Conservation (phyloP, 2,797 vertebrate genomes). For the Botia kubotai region DNA sequence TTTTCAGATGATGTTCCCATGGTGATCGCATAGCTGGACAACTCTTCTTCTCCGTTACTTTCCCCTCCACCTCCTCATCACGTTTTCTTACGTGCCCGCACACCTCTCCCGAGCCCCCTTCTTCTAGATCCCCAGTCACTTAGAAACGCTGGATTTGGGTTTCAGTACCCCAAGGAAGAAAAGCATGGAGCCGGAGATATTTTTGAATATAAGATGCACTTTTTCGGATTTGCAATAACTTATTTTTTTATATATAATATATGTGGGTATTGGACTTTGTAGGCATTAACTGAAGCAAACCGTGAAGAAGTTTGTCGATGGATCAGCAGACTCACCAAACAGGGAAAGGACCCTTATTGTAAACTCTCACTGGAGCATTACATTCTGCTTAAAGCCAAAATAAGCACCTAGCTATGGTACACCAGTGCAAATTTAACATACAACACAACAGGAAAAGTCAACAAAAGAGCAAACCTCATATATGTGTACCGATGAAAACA, state of each 20-base stretch:
- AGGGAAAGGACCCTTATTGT: constrained; percentile 62
- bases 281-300: constrained; percentile 73
- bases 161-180: constrained; percentile 67
- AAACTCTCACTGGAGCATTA: constrained; percentile 65
- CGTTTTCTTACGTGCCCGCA: constrained; percentile 32
- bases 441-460: constrained; percentile 36
- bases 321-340: constrained; percentile 24
- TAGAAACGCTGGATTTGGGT: constrained; percentile 41
- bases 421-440: constrained; percentile 63
- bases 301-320: constrained; percentile 78
- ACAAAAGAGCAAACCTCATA: constrained; percentile 29
- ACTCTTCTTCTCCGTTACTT: constrained; percentile 33
- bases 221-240: constrained; percentile 86
- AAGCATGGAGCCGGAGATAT: constrained; percentile 72
- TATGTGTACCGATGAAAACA: constrained; percentile 51
- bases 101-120: constrained; percentile 9
- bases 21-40: constrained; percentile 91
- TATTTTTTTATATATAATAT: constrained; percentile 84
- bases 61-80: constrained; percentile 37
- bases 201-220: constrained; percentile 83
- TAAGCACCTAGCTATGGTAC: constrained; percentile 66
- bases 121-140: constrained; percentile 35
- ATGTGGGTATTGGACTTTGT: constrained; percentile 62
- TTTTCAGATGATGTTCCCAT: constrained; percentile 98
- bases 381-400: constrained; percentile 75